Evolutionary conservation across 1,140 invertebrate genomes (phyloP).

Genomic region (Galleria mellonella): DNA sequence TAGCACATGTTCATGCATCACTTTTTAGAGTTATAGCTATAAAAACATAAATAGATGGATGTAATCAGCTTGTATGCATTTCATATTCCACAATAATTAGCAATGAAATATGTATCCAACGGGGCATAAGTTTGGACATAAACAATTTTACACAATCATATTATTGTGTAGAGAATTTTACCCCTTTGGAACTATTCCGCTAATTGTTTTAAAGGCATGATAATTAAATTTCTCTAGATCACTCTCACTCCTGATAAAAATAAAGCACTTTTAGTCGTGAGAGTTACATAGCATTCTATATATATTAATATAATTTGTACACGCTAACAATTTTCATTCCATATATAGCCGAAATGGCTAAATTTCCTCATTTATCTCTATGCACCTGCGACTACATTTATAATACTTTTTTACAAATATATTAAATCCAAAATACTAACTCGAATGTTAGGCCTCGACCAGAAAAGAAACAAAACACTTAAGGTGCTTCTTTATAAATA

Average conservation of each 20-base stretch:
- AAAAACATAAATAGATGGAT: no score
- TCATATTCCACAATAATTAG: no score
- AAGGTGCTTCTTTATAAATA: no score
- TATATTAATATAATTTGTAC: slow-evolving; percentile 45
- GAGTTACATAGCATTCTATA: slow-evolving; percentile 30
- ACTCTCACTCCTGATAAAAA: slow-evolving; percentile 29
- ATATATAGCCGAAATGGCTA: slow-evolving; percentile 12
- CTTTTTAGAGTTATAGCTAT: no score
- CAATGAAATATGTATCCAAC: no score
- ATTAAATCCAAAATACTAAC: slow-evolving; percentile 5
- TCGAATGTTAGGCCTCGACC: slow-evolving; percentile 8
- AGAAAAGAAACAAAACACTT: no score
- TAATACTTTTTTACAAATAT: slow-evolving; percentile 17
- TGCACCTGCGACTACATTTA: slow-evolving; percentile 17
- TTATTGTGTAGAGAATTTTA: no score
- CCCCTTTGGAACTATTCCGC: no score
- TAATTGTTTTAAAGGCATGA: slow-evolving; percentile 1
- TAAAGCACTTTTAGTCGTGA: slow-evolving; percentile 33
- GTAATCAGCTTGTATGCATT: no score
- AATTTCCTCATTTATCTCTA: slow-evolving; percentile 13
- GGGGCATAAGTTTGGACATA: no score
- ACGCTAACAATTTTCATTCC: slow-evolving; percentile 27
- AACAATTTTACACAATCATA: no score
- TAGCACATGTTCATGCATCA: no score
- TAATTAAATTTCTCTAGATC: slow-evolving; percentile 8